A percentile compares a stretch with the other conserved stretches of the same genome.
These are phyloP conservation scores for Frankliniella fusca DNA, from an alignment of 2,888 invertebrate genomes.

Conservation along the genomic window DNA sequence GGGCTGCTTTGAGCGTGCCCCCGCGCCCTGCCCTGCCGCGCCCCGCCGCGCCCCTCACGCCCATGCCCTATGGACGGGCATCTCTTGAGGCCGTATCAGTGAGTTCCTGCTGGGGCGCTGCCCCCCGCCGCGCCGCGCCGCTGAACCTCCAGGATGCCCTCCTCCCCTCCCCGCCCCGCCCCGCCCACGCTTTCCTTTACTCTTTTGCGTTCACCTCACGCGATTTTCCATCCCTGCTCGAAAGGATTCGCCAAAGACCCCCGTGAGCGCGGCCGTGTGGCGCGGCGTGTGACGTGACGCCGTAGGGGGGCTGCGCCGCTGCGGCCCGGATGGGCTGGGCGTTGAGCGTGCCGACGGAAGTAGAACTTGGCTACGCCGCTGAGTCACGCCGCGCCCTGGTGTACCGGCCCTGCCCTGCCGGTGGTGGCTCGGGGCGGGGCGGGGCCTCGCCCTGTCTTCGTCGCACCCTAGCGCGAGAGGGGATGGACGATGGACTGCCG, in stretches of 20 bases:
- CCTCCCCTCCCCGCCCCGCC: not conserved
- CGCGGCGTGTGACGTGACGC: not conserved
- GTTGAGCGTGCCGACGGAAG: not conserved
- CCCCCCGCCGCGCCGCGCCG: not conserved
- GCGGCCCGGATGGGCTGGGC: not conserved
- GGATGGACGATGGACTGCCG: not conserved
- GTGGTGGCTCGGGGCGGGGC: not conserved
- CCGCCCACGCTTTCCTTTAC: not conserved
- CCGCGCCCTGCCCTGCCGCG: not conserved
- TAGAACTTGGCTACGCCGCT: not conserved
- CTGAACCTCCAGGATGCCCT: too few relatives aligned
- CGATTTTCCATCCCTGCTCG: too few relatives aligned
- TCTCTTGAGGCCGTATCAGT: not conserved
- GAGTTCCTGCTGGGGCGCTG: not conserved
- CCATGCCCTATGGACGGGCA: not conserved
- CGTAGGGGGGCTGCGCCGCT: not conserved
- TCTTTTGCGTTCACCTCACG: too few relatives aligned
- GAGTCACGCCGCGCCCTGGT: not conserved
- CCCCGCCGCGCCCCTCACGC: not conserved
- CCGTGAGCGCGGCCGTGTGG: not conserved
- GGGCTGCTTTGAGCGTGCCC: slow-evolving; percentile 9
- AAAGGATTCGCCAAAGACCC: not conserved
- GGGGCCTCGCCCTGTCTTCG: not conserved
- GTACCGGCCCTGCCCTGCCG: not conserved
- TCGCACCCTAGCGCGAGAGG: not conserved